Evolutionary conservation across 2,888 invertebrate genomes (phyloP).

Genomic region (Eristalis arbustorum): DNA sequence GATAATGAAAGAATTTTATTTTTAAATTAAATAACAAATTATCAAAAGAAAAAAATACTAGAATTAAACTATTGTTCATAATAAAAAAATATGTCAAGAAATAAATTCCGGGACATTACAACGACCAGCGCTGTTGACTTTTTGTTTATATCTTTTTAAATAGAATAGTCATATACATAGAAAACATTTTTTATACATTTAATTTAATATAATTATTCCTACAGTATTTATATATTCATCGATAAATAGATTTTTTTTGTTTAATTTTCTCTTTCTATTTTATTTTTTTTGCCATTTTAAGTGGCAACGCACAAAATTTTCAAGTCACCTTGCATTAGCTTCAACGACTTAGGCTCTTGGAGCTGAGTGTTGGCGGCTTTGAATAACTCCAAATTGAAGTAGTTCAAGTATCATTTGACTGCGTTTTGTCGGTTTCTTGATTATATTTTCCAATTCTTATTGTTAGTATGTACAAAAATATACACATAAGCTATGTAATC

Average conservation of each 20-base stretch:
- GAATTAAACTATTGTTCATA: constrained; percentile 10
- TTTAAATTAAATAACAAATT: constrained; percentile 18
- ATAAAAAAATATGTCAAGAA: constrained; percentile 22
- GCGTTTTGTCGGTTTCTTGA: neutral
- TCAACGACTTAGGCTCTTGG: neutral
- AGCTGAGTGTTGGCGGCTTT: neutral
- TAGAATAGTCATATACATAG: constrained; percentile 29
- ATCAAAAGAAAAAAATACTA: neutral
- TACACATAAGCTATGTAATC: constrained; percentile 12
- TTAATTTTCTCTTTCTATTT: neutral
- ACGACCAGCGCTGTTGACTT: constrained; percentile 46
- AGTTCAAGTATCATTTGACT: neutral
- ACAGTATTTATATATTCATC: constrained; percentile 34
- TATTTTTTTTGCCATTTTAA: constrained; percentile 9
- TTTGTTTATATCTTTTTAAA: constrained; percentile 6
- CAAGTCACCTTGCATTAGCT: neutral
- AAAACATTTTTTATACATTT: constrained; percentile 19
- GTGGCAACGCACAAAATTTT: neutral
- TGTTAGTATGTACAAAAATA: constrained; percentile 34
- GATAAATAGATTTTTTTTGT: constrained; percentile 41
- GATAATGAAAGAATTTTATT: constrained; percentile 10
- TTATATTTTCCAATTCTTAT: neutral
- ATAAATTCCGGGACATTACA: constrained; percentile 39
- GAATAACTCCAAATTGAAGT: neutral
- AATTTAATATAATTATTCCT: constrained; percentile 32